A percentile compares a stretch with the other conserved stretches of the same genome.
These are phyloP conservation scores for Latrodectus elegans DNA, from an alignment of 2,888 invertebrate species.

Conservation along the genomic window DNA sequence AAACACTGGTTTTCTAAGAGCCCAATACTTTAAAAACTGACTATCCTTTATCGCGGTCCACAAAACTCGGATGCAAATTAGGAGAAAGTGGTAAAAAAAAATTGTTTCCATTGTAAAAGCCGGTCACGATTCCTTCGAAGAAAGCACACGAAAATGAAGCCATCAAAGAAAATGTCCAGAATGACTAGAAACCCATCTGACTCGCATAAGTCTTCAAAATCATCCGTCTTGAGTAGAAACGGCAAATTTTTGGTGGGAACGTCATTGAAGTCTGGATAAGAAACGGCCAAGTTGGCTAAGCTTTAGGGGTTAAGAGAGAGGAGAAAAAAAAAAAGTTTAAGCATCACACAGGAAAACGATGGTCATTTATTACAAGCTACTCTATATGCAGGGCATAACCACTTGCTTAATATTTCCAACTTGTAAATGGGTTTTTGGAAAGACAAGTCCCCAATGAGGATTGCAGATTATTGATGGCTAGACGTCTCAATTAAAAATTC, in stretches of 20 bases:
- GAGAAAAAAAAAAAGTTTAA: not conserved
- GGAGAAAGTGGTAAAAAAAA: not conserved
- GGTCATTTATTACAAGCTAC: conserved; percentile 54
- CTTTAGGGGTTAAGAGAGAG: conserved; percentile 19
- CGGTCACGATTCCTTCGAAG: conserved; percentile 33
- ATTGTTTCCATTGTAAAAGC: conserved; percentile 25
- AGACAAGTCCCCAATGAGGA: conserved; percentile 18
- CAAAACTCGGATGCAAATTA: conserved; percentile 40
- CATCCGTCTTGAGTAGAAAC: conserved; percentile 25
- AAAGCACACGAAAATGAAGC: conserved; percentile 60
- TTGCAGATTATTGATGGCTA: conserved; percentile 42
- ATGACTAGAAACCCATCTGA: conserved; percentile 2
- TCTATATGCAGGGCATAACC: conserved; percentile 61
- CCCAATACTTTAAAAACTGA: not conserved
- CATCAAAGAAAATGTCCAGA: conserved; percentile 44
- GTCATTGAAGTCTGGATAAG: not conserved
- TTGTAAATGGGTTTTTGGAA: conserved; percentile 31
- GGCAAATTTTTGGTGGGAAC: not conserved
- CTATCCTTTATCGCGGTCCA: conserved; percentile 29
- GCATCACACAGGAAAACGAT: conserved; percentile 3
- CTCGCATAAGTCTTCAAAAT: conserved; percentile 12
- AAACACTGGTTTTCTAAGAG: too few species aligned
- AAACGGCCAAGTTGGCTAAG: not conserved
- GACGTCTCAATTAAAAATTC: conserved; percentile 61
- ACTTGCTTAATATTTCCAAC: conserved; percentile 59